phyloP scores from a whole-genome alignment of 2,888 invertebrate genomes.

The Carcina quercana region DNA sequence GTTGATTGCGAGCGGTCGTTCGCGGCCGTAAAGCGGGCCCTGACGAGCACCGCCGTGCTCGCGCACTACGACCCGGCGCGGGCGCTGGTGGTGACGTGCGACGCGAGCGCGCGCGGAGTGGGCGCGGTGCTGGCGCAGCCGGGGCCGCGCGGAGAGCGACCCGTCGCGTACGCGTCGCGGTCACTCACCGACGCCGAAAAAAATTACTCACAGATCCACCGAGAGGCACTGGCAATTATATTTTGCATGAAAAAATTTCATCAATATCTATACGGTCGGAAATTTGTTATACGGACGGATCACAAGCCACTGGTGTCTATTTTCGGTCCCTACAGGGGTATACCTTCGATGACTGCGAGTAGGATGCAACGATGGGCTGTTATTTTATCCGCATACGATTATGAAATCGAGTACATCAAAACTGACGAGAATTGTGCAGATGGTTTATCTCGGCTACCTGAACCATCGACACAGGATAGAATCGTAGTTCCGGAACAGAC shows the following conservation, averaged over 20 bases:
- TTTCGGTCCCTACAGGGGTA: conserved; percentile 7
- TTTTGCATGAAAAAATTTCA: conserved; percentile 5
- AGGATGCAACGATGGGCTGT: conserved; percentile 14
- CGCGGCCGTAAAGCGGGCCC: neutral
- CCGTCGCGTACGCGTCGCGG: conserved; percentile 8
- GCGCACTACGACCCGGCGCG: conserved; percentile 4
- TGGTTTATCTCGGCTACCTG: conserved; percentile 4
- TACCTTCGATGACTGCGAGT: conserved; percentile 10
- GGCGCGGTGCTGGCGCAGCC: conserved; percentile 2
- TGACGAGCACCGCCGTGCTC: conserved; percentile 1
- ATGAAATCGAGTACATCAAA: conserved; percentile 10
- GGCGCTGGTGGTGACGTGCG: conserved; percentile 2
- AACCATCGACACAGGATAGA: too few species aligned
- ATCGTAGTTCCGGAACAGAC: too few species aligned
- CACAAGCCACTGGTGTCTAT: conserved; percentile 3
- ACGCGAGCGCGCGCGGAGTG: conserved; percentile 5
- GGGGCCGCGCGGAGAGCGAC: conserved; percentile 4
- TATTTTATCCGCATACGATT: conserved; percentile 7
- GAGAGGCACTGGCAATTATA: conserved; percentile 10
- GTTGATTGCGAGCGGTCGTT: neutral
- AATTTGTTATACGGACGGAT: conserved; percentile 1
- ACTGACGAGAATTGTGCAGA: conserved; percentile 2
- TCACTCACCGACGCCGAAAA: conserved; percentile 4
- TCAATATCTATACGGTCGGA: conserved; percentile 7
- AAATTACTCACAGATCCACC: conserved; percentile 7